Evolutionary conservation across 2,888 invertebrate genomes (phyloP), one percentile per base, ranked within the genome.

Genomic region (Thymelicus sylvestris): DNA sequence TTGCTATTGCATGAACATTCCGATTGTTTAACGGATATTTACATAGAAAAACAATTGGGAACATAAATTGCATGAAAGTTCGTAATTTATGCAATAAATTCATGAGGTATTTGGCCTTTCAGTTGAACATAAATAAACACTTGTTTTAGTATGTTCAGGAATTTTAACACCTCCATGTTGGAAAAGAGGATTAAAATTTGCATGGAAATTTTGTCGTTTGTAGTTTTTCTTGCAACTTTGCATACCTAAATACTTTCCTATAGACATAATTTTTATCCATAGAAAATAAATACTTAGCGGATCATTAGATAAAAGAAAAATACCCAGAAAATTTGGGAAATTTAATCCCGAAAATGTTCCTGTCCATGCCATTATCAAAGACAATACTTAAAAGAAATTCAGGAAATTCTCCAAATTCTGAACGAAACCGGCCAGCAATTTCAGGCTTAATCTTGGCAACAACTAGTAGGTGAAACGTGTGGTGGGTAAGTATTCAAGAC

Each of bases 391-490:
- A 39, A 59, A 59, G 38, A 59, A 59, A 59, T 39, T 59, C n/a
- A 48, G 48, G 55, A 55, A 59, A 47, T 44, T 57, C 59, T 59
- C 39, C 39, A 19, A 38, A 57, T 48, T 39, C 48, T 50, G 12
- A 64, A 65, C 60, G 41, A 65, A 65, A 65, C 70, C 12, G 65
- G 60, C 60, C 48, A 65, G 60, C 65, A 70, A 70, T 70, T 64
- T 65, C 41, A 50, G 64, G 70, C 52, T 60, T 70, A 65, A 70
- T 70, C 64, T 70, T 65, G 70, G 38, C 64, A 70, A 70, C 70
- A 60, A 60, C 60, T 65, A 70, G 70, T 65, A 65, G 24, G 60
- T 50, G 65, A 65, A 65, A 65, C 60, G 60, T 66, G 59, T 24
- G 69, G 68, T 38, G 59, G 10, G 12, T 60, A 60, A 47, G 24